phyloP scores from a whole-genome alignment of 2,888 invertebrate genomes.

The Celastrina argiolus region DNA sequence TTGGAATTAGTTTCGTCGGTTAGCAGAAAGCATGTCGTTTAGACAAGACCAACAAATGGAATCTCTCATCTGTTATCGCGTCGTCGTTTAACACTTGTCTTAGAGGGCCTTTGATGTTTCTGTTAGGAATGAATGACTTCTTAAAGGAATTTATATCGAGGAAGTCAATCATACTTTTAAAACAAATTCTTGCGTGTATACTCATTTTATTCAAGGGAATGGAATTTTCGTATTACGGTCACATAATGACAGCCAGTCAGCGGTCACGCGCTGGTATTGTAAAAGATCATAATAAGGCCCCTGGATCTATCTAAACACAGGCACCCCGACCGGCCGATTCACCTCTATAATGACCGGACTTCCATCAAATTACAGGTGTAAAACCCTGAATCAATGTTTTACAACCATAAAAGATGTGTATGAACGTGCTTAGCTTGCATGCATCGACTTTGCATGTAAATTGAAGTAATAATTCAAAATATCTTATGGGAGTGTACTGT shows the following conservation, averaged over 20 bases:
- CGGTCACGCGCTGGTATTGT: too few species aligned
- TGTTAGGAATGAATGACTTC: neutral
- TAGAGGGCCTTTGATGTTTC: neutral
- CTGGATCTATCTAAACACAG: too few species aligned
- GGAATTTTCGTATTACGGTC: too few species aligned
- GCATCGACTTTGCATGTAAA: neutral
- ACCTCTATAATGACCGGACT: too few species aligned
- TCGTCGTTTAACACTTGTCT: neutral
- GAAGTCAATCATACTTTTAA: neutral
- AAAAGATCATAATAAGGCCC: too few species aligned
- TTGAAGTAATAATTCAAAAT: neutral
- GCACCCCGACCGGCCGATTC: too few species aligned
- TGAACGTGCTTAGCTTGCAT: slow-evolving; percentile 10
- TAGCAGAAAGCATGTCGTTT: too few species aligned
- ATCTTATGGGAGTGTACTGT: neutral
- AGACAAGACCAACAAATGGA: neutral
- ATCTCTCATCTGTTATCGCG: neutral
- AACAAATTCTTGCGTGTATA: neutral
- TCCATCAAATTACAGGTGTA: neutral
- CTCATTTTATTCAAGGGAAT: too few species aligned
- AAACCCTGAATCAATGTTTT: neutral
- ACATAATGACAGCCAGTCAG: too few species aligned
- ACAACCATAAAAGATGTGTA: neutral
- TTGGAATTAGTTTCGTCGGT: too few species aligned
- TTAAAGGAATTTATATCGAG: neutral